Percentiles rank a stretch among this genome's conserved stretches.
phyloP scores from a whole-genome alignment of 2,113 vertebrate species.

The Genyomyrus donnyi region DNA sequence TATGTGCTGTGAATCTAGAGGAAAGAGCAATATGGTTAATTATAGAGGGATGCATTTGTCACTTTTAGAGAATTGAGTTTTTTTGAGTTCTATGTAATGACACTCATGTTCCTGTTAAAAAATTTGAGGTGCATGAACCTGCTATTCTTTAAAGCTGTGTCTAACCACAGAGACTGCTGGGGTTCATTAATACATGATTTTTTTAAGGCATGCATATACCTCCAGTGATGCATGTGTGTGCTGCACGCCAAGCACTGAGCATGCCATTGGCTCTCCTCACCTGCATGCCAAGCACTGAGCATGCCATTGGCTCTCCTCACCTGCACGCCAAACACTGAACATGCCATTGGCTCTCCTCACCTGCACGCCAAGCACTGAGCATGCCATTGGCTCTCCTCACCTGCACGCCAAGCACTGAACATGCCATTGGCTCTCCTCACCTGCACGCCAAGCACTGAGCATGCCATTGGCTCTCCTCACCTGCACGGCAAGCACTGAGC shows the following conservation, averaged over 20 bases:
- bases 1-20: slow-evolving; percentile 92
- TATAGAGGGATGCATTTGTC: neutral
- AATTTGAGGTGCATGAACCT: neutral
- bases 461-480: neutral
- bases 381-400: slow-evolving; percentile 46
- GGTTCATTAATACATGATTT: neutral
- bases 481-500: neutral
- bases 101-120: neutral
- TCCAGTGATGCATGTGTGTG: neutral
- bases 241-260: neutral
- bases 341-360: slow-evolving; percentile 62
- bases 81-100: neutral
- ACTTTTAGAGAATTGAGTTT: neutral
- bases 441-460: slow-evolving; percentile 62
- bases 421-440: slow-evolving; percentile 47
- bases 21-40: slow-evolving; percentile 4
- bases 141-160: neutral
- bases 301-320: slow-evolving; percentile 47
- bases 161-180: neutral
- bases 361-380: neutral
- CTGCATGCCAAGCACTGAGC: slow-evolving; percentile 61
- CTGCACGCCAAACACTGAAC: slow-evolving; percentile 87
- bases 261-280: slow-evolving; percentile 47
- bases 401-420: slow-evolving; percentile 71
- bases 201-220: neutral